These are phyloP conservation scores for Acronicta psi DNA, from an alignment of 2,888 invertebrate species.

Conservation along the genomic window DNA sequence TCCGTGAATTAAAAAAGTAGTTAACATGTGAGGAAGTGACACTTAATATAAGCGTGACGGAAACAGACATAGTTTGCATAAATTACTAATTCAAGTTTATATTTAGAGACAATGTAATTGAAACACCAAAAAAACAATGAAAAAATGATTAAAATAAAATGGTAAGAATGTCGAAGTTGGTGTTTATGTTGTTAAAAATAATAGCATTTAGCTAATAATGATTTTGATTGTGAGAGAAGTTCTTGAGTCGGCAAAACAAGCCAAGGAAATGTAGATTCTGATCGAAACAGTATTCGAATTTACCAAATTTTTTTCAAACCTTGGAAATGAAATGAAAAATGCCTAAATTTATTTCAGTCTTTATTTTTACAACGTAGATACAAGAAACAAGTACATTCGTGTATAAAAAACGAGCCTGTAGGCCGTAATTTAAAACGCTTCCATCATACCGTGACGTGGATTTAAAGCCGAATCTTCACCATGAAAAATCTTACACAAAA, in stretches of 20 bases:
- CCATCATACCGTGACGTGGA: constrained; percentile 59
- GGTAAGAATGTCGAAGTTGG: not conserved
- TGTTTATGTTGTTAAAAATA: constrained; percentile 2
- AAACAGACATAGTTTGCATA: constrained; percentile 41
- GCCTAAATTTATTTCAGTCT: constrained; percentile 19
- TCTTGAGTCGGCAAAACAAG: not conserved
- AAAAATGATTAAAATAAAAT: constrained; percentile 10
- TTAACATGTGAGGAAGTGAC: constrained; percentile 40
- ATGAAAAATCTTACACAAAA: constrained; percentile 69
- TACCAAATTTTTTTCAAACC: not conserved
- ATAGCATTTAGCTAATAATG: not conserved
- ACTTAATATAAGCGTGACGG: constrained; percentile 45
- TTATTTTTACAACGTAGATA: constrained; percentile 37
- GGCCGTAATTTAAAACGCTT: constrained; percentile 70
- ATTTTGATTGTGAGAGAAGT: not conserved
- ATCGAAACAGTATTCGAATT: too few relatives aligned
- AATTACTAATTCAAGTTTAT: constrained; percentile 40
- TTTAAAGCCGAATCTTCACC: constrained; percentile 66
- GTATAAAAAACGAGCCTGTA: constrained; percentile 53
- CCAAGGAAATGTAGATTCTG: not conserved
- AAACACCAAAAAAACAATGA: constrained; percentile 30
- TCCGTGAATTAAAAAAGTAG: constrained; percentile 45
- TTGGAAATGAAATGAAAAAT: constrained; percentile 18
- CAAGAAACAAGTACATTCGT: constrained; percentile 42
- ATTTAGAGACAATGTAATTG: constrained; percentile 29